A percentile compares a stretch with the other conserved stretches of the same genome.
Evolutionary conservation across 2,113 vertebrate genomes (phyloP).

Genomic region (Hepsetus odoe): DNA sequence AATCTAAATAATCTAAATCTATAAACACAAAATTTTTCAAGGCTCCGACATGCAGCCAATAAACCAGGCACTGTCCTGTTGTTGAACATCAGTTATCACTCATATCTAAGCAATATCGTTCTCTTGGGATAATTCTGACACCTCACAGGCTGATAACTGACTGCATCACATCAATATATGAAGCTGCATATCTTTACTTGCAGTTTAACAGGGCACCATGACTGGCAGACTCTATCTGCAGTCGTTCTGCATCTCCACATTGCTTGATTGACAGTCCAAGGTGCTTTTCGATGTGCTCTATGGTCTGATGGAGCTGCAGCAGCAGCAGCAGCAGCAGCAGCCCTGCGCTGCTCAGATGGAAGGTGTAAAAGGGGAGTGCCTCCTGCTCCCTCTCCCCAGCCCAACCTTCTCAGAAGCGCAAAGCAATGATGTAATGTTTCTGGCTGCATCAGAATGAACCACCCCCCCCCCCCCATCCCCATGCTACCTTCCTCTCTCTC

Average conservation of each 20-base stretch:
- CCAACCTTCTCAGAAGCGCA: constrained; percentile 67
- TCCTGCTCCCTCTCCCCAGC: constrained; percentile 47
- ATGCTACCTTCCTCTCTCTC: constrained; percentile 46
- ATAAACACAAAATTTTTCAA: background rate
- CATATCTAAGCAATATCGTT: background rate
- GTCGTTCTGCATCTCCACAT: background rate
- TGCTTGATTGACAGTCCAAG: background rate
- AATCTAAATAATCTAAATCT: too few species aligned
- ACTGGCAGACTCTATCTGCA: background rate
- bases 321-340: background rate
- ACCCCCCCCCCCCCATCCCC: constrained; percentile 66
- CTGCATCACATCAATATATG: background rate
- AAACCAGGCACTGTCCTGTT: background rate
- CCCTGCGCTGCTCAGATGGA: constrained; percentile 18
- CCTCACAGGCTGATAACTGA: background rate
- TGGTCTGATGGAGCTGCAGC: constrained; percentile 37
- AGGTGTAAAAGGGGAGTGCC: constrained; percentile 49
- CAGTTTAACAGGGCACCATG: background rate
- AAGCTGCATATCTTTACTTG: too few species aligned
- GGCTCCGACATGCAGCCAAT: background rate
- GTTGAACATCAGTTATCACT: too few species aligned
- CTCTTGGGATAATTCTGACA: background rate
- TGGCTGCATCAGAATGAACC: constrained; percentile 74
- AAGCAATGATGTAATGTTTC: constrained; percentile 80
- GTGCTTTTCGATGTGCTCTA: constrained; percentile 3